Percentiles rank a stretch among this genome's conserved stretches.
phyloP scores from a whole-genome alignment of 2,113 vertebrate species.

The Manacus vitellinus region DNA sequence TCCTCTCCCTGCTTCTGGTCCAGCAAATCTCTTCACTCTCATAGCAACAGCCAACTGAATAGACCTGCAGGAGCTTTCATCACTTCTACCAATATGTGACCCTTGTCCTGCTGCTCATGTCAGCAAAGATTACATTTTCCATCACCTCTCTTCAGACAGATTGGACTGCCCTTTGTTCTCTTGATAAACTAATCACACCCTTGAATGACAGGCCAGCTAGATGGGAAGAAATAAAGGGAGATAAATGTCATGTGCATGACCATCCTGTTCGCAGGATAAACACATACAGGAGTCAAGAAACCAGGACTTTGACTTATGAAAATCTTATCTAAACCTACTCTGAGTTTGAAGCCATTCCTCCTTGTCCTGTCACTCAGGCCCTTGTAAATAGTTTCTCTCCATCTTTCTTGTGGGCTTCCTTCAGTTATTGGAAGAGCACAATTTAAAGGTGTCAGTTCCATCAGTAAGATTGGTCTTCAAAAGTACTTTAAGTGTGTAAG shows the following conservation, averaged over 20 bases:
- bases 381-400: not conserved
- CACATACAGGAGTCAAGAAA: not conserved
- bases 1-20: not conserved
- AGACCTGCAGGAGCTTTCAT: conserved; percentile 19
- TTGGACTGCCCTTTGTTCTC: not conserved
- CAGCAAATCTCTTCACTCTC: conserved; percentile 23
- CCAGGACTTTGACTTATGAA: not conserved
- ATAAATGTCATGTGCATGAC: not conserved
- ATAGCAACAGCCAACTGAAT: not conserved
- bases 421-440: not conserved
- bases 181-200: not conserved
- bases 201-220: not conserved
- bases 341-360: not conserved
- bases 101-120: not conserved
- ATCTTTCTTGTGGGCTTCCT: not conserved
- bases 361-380: not conserved
- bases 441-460: not conserved
- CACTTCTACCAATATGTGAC: conserved; percentile 32
- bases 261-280: not conserved
- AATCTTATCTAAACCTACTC: not conserved
- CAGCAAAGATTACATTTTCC: conserved; percentile 36
- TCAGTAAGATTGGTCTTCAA: not conserved
- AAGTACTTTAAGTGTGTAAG: not conserved
- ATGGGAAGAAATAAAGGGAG: not conserved
- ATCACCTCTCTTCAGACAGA: not conserved